phyloP scores from a whole-genome alignment of 2,888 invertebrate genomes.

The Netelia melanura region DNA sequence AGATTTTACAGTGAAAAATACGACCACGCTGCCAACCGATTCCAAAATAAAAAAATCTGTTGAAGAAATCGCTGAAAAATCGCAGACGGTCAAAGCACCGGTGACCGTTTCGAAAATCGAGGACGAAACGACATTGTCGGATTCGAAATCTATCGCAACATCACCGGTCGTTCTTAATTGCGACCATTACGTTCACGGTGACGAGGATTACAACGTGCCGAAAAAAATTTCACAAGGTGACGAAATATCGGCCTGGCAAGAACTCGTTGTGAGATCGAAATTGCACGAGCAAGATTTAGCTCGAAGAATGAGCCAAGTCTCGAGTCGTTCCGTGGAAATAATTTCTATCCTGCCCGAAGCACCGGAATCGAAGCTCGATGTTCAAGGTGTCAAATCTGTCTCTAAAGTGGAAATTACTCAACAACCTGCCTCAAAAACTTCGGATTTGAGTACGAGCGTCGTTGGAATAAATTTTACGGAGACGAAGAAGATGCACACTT shows the following conservation, averaged over 20 bases:
- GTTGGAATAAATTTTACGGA: constrained; percentile 24
- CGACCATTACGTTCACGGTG: constrained; percentile 18
- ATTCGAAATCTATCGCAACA: constrained; percentile 5
- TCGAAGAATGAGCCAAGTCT: neutral
- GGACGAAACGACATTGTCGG: neutral
- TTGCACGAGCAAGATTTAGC: constrained; percentile 46
- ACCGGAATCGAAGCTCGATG: constrained; percentile 74
- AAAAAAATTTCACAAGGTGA: constrained; percentile 56
- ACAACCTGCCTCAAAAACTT: constrained; percentile 18
- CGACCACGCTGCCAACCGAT: neutral
- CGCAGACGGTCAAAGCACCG: neutral
- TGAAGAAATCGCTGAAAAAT: neutral
- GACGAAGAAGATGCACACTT: constrained; percentile 63
- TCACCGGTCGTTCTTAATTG: neutral
- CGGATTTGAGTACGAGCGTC: constrained; percentile 11
- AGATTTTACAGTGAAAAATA: neutral
- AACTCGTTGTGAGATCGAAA: constrained; percentile 70
- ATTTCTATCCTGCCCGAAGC: constrained; percentile 77
- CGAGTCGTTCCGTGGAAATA: neutral
- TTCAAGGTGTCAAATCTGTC: constrained; percentile 67
- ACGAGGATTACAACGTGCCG: constrained; percentile 72
- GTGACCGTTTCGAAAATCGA: constrained; percentile 30
- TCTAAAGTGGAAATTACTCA: constrained; percentile 12
- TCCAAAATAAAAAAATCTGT: neutral
- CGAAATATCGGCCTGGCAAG: constrained; percentile 76